phyloP scores from a whole-genome alignment of 2,797 vertebrate genomes.

The Pterois miles region DNA sequence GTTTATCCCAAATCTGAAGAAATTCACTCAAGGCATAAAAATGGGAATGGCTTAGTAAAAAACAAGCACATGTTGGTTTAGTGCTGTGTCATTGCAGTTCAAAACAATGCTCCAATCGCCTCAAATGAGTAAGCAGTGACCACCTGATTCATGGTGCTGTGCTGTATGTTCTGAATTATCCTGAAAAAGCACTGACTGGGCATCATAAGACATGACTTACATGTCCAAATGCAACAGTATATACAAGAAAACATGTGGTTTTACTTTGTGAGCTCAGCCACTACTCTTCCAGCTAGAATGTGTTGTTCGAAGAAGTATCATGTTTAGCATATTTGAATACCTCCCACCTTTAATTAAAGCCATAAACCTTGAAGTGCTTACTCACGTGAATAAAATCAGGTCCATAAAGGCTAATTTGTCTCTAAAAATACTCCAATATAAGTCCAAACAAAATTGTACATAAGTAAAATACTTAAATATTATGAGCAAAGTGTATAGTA shows the following conservation, averaged over 20 bases:
- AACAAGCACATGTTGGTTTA: not conserved
- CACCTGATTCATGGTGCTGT: conserved; percentile 23
- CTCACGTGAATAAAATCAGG: too few relatives aligned
- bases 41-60: not conserved
- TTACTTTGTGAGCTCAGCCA: not conserved
- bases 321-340: not conserved
- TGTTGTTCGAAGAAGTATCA: not conserved
- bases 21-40: not conserved
- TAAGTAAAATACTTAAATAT: not conserved
- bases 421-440: not conserved
- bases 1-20: not conserved
- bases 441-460: not conserved
- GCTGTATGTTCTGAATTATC: conserved; percentile 39
- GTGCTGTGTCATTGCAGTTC: not conserved
- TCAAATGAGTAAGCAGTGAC: conserved; percentile 36
- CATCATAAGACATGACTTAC: conserved; percentile 55
- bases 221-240: not conserved
- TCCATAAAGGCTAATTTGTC: not conserved
- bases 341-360: not conserved
- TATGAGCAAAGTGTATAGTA: not conserved
- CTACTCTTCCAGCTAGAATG: not conserved
- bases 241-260: not conserved
- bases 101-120: conserved; percentile 14
- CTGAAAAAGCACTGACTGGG: not conserved
- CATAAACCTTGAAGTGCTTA: not conserved